Conservation (phyloP, 2,797 vertebrate genomes). For the Chrysocyon brachyurus region DNA sequence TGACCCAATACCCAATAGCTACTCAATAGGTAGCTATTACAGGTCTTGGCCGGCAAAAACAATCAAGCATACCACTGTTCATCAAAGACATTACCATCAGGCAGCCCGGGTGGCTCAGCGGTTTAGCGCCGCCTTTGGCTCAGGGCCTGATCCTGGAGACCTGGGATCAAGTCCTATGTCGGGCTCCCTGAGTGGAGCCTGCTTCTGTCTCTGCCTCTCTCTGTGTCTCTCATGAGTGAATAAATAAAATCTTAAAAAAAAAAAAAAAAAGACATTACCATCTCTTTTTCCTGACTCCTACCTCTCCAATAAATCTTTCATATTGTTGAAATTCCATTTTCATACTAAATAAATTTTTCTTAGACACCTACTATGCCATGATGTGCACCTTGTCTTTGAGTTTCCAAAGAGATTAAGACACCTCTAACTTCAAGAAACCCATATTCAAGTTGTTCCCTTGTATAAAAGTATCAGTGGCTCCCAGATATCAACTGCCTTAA, state of each 20-base stretch:
- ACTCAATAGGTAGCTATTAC: neutral
- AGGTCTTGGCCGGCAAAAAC: neutral
- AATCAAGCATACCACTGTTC: neutral
- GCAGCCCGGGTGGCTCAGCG: no score
- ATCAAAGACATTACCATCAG: neutral
- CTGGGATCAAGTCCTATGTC: no score
- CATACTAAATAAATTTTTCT: constrained; percentile 1
- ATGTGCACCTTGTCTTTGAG: neutral
- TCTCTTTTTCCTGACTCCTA: constrained; percentile 1
- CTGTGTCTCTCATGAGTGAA: no score
- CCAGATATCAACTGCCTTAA: neutral
- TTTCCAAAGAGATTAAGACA: neutral
- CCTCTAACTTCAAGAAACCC: neutral
- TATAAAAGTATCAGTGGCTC: neutral
- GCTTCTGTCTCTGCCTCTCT: no score
- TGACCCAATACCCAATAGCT: neutral
- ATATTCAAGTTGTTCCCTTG: neutral
- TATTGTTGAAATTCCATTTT: neutral
- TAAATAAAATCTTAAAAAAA: no score
- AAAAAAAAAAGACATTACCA: neutral
- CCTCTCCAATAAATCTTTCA: neutral
- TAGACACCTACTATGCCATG: neutral
- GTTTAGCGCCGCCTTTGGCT: no score
- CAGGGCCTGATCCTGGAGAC: no score
- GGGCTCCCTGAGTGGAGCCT: no score